phyloP scores from a whole-genome alignment of 2,797 vertebrate species.

The Lagocephalus sceleratus region DNA sequence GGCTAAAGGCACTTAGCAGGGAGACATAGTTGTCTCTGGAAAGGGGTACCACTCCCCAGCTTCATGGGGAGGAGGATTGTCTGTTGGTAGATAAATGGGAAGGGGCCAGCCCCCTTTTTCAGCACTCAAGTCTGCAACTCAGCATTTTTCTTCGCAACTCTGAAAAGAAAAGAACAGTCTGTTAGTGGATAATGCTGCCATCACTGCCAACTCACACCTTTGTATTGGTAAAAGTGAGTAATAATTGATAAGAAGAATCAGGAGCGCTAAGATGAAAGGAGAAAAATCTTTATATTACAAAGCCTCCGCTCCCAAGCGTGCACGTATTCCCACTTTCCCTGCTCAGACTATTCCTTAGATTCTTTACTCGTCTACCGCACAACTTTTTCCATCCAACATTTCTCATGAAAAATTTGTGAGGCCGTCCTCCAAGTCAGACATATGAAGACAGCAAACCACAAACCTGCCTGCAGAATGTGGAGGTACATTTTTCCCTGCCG shows the following conservation, averaged over 20 bases:
- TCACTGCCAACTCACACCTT: no score
- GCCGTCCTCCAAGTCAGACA: conserved; percentile 5
- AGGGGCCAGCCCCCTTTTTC: conserved; percentile 25
- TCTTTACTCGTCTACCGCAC: neutral
- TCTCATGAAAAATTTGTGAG: conserved; percentile 3
- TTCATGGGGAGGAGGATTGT: conserved; percentile 56
- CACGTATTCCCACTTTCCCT: neutral
- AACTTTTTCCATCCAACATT: conserved; percentile 5
- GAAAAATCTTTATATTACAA: no score
- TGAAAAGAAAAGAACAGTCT: conserved; percentile 41
- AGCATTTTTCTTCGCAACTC: conserved; percentile 32
- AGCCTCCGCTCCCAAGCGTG: conserved; percentile 4
- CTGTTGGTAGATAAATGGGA: conserved; percentile 18
- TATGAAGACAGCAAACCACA: conserved; percentile 12
- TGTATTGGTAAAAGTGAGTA: no score
- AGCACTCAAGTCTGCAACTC: conserved; percentile 33
- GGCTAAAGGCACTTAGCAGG: conserved; percentile 74
- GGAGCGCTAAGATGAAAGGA: neutral
- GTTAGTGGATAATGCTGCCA: conserved; percentile 14
- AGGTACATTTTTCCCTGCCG: neutral
- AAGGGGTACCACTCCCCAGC: conserved; percentile 37
- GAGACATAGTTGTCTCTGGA: conserved; percentile 59
- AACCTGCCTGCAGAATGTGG: conserved; percentile 25
- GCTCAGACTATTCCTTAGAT: neutral
- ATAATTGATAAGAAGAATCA: neutral